Percentiles rank a stretch among this genome's conserved stretches.
phyloP scores from a whole-genome alignment of 2,888 invertebrate genomes.

The Therioaphis trifolii region DNA sequence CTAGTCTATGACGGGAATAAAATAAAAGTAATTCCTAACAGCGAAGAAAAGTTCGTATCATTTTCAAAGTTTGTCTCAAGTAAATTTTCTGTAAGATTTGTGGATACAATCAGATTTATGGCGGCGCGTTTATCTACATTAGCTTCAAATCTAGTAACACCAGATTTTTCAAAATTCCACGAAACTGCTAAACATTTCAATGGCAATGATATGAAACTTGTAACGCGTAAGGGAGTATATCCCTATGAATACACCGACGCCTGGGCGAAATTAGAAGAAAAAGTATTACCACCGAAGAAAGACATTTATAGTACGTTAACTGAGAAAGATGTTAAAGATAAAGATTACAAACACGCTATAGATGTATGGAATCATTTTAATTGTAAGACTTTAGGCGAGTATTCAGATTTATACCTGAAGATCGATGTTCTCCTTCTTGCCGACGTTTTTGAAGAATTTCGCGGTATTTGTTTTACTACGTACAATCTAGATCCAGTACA shows the following conservation, averaged over 20 bases:
- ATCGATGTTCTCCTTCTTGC: conserved; percentile 68
- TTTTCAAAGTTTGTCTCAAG: conserved; percentile 65
- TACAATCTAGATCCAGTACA: conserved; percentile 67
- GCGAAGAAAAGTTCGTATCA: conserved; percentile 68
- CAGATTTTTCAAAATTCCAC: not conserved
- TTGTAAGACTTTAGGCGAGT: conserved; percentile 67
- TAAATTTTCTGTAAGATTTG: not conserved
- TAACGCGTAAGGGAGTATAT: conserved; percentile 64
- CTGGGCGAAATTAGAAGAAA: conserved; percentile 48
- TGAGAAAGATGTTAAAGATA: conserved; percentile 64
- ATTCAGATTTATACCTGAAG: conserved; percentile 68
- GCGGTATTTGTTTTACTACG: conserved; percentile 65
- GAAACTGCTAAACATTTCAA: conserved; percentile 6
- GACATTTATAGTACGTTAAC: conserved; percentile 65
- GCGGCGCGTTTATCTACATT: conserved; percentile 47
- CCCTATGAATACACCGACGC: conserved; percentile 65
- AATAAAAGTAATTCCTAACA: conserved; percentile 66
- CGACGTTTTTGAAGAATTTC: conserved; percentile 68
- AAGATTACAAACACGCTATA: conserved; percentile 67
- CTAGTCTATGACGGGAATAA: conserved; percentile 65
- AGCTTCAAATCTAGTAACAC: conserved; percentile 11
- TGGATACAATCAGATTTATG: conserved; percentile 50
- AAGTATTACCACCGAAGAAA: conserved; percentile 65
- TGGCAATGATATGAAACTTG: not conserved
- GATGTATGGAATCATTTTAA: conserved; percentile 67